Evolutionary conservation across 2,113 vertebrate species (phyloP).

Genomic region (Atlantisia rogersi): DNA sequence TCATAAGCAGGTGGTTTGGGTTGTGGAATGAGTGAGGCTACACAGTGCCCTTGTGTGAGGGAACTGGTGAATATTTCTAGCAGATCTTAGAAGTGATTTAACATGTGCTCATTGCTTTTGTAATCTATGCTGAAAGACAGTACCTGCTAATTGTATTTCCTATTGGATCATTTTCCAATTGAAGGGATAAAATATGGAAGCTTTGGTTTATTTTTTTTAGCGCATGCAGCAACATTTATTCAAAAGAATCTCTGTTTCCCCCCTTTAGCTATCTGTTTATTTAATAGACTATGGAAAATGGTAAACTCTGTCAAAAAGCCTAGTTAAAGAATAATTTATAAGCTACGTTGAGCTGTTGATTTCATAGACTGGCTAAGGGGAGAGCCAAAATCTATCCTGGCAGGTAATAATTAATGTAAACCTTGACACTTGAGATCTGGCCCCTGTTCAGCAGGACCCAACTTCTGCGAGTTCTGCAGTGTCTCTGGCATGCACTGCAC

Average conservation of each 20-base stretch:
- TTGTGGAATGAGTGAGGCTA: background rate
- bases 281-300: background rate
- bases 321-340: slow-evolving; percentile 15
- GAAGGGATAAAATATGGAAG: background rate
- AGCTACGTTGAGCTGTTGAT: background rate
- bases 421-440: background rate
- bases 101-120: background rate
- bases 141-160: slow-evolving; percentile 35
- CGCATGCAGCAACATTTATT: background rate
- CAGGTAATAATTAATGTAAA: slow-evolving; percentile 41
- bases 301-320: background rate
- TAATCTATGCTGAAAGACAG: slow-evolving; percentile 15
- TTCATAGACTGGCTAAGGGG: background rate
- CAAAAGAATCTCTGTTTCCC: background rate
- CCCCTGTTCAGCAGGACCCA: background rate
- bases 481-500: background rate
- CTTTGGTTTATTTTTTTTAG: background rate
- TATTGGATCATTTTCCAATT: background rate
- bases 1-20: background rate
- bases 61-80: background rate
- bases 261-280: slow-evolving; percentile 10
- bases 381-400: slow-evolving; percentile 6
- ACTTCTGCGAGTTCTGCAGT: background rate
- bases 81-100: background rate
- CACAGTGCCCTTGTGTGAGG: background rate